phyloP scores from a whole-genome alignment of 1,140 invertebrate species.

The Scylla paramamosain region DNA sequence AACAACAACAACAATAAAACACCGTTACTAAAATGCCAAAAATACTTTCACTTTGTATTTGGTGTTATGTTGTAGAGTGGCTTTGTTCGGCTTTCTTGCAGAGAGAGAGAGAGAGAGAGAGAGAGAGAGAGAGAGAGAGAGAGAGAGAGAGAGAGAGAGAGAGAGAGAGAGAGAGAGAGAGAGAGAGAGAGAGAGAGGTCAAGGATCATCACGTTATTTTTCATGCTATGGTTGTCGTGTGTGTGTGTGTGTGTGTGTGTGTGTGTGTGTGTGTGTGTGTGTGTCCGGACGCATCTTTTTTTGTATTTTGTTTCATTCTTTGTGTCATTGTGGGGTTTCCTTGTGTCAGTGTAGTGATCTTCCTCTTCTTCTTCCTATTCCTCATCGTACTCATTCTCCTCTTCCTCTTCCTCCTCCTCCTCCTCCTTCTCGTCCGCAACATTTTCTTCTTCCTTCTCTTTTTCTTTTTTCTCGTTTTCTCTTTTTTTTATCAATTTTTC shows the following conservation, averaged over 20 bases:
- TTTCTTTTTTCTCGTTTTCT: neutral
- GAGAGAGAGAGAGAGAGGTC: too few relatives aligned
- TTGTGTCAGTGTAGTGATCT: neutral
- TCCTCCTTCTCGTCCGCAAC: neutral
- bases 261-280: neutral
- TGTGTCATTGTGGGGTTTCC: neutral
- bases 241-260: slow-evolving; percentile 8
- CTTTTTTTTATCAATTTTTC: neutral
- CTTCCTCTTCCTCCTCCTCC: neutral
- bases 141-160: neutral
- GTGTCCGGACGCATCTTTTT: neutral
- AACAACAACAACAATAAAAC: slow-evolving; percentile 18
- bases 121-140: neutral
- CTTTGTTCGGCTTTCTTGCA: neutral
- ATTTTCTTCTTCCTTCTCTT: neutral
- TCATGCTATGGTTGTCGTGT: neutral
- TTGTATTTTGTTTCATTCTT: neutral
- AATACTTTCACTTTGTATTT: too few relatives aligned
- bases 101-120: neutral
- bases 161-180: neutral
- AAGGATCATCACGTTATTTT: neutral
- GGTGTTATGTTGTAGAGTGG: too few relatives aligned
- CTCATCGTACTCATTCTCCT: neutral
- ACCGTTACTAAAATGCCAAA: neutral
- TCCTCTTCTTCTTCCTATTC: neutral